A percentile compares a stretch with the other conserved stretches of the same genome.
phyloP scores from a whole-genome alignment of 2,797 vertebrate genomes.

The Tarsius wallacei region DNA sequence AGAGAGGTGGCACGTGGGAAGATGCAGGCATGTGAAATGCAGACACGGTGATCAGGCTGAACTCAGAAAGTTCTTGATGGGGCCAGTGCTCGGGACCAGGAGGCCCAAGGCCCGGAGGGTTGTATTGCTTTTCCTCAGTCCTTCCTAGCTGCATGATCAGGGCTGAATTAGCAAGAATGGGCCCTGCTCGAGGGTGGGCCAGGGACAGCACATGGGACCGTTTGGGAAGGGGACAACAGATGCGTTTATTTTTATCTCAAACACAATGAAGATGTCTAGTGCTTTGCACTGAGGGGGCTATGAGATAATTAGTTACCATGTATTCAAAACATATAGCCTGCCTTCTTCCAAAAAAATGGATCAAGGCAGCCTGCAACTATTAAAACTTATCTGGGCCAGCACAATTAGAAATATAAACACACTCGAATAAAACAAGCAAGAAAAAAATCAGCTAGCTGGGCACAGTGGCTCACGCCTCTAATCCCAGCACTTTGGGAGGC shows the following conservation, averaged over 20 bases:
- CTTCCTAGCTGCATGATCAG: constrained; percentile 30
- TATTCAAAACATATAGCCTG: constrained; percentile 41
- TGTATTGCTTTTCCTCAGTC: neutral
- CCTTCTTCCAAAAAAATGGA: constrained; percentile 31
- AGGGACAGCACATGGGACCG: neutral
- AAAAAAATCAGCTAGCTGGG: neutral
- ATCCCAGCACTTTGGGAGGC: too few species aligned
- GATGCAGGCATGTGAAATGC: neutral
- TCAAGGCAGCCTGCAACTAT: constrained; percentile 26
- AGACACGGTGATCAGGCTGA: neutral
- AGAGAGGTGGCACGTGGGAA: constrained; percentile 19
- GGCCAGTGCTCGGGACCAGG: neutral
- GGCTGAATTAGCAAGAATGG: constrained; percentile 23
- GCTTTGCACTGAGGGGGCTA: constrained; percentile 23
- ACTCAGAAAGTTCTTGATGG: neutral
- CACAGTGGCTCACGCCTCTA: too few species aligned
- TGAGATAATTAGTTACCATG: constrained; percentile 34
- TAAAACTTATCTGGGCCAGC: constrained; percentile 40
- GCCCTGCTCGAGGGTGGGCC: neutral
- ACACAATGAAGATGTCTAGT: constrained; percentile 10
- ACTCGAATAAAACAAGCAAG: neutral
- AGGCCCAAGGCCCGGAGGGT: neutral
- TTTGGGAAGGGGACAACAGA: constrained; percentile 29
- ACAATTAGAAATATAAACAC: constrained; percentile 31
- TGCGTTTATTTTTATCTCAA: constrained; percentile 69